Evolutionary conservation across 2,888 invertebrate genomes (phyloP).

Genomic region (Andricus curvator): DNA sequence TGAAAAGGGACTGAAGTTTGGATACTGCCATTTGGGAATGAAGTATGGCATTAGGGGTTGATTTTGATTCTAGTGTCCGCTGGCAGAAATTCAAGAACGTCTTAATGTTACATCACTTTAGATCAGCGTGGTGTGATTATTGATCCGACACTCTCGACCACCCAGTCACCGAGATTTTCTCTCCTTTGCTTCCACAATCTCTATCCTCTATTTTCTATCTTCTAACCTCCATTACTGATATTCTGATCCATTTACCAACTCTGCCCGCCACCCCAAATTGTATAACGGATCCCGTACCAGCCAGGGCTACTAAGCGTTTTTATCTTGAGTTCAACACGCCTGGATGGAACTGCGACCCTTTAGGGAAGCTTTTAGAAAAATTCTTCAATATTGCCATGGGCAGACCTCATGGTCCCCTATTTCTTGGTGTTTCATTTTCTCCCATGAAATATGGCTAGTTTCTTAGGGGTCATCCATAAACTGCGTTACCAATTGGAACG

Average conservation of each 20-base stretch:
- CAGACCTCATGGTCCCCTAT: neutral
- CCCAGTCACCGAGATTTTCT: conserved; percentile 55
- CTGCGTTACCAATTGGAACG: no score
- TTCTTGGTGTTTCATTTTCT: neutral
- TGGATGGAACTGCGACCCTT: conserved; percentile 16
- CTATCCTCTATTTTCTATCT: neutral
- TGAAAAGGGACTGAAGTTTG: neutral
- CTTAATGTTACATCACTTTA: conserved; percentile 56
- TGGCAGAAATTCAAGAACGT: conserved; percentile 61
- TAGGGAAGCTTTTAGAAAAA: neutral
- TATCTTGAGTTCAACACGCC: conserved; percentile 17
- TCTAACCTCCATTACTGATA: conserved; percentile 31
- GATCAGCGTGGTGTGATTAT: conserved; percentile 62
- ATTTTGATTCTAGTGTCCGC: neutral
- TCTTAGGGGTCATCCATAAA: neutral
- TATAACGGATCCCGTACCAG: conserved; percentile 1
- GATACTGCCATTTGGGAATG: neutral
- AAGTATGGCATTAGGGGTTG: neutral
- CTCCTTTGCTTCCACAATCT: conserved; percentile 36
- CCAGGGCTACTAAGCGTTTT: conserved; percentile 19
- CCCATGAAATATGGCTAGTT: neutral
- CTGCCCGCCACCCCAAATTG: conserved; percentile 16
- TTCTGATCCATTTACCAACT: conserved; percentile 27
- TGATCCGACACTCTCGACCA: conserved; percentile 56
- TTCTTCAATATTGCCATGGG: neutral